phyloP scores from a whole-genome alignment of 2,888 invertebrate species.

The Drosophila paucipuncta region DNA sequence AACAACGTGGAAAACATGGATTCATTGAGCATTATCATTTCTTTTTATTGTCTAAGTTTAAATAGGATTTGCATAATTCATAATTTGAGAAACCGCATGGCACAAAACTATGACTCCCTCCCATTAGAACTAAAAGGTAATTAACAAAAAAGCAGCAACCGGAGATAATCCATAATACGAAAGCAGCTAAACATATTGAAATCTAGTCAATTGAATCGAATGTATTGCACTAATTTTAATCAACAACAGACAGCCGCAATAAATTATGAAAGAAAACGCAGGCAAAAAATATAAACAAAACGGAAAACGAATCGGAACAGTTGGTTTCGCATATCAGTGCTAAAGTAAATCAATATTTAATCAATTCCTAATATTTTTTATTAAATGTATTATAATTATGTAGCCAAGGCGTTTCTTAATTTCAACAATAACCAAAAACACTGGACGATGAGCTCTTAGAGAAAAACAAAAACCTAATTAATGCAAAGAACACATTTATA shows the following conservation, averaged over 20 bases:
- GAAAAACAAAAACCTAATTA: constrained; percentile 5
- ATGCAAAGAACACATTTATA: constrained; percentile 43
- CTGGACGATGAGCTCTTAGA: constrained; percentile 63
- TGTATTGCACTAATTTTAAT: constrained; percentile 75
- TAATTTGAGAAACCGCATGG: constrained; percentile 31
- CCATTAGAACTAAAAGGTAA: constrained; percentile 53
- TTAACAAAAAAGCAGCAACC: constrained; percentile 28
- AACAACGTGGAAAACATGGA: constrained; percentile 49
- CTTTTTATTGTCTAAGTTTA: constrained; percentile 43
- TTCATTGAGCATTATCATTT: constrained; percentile 64
- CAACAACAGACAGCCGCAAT: constrained; percentile 19
- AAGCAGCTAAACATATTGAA: constrained; percentile 75
- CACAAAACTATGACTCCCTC: constrained; percentile 69
- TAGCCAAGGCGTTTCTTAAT: constrained; percentile 62
- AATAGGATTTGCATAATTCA: constrained; percentile 47
- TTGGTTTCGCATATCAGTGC: constrained; percentile 73
- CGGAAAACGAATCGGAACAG: constrained; percentile 7
- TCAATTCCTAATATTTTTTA: constrained; percentile 65
- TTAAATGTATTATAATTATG: constrained; percentile 79
- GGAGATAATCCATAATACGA: constrained; percentile 51
- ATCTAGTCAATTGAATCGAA: constrained; percentile 80
- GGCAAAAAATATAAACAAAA: constrained; percentile 38
- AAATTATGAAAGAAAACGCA: constrained; percentile 20
- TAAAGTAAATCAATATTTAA: constrained; percentile 51
- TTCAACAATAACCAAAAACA: constrained; percentile 47